Evolutionary conservation across 2,888 invertebrate genomes (phyloP).

Genomic region (Myopa tessellatipennis): DNA sequence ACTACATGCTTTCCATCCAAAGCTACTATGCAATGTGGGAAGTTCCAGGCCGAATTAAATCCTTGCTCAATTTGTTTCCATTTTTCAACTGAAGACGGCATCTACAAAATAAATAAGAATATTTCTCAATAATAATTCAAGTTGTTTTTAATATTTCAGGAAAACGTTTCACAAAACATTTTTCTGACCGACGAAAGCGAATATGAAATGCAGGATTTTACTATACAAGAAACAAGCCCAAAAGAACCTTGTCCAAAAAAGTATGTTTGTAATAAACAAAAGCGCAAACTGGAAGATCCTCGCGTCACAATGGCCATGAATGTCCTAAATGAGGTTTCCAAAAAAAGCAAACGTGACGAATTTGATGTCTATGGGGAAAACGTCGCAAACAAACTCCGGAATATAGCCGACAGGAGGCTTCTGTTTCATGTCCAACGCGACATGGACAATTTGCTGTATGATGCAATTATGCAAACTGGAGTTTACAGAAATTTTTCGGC

Average conservation of each 20-base stretch:
- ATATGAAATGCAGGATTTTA: background rate
- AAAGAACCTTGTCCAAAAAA: background rate
- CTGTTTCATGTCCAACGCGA: slow-evolving; percentile 1
- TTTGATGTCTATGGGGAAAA: background rate
- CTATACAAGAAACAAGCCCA: background rate
- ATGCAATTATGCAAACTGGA: background rate
- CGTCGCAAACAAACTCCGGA: background rate
- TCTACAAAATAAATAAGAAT: background rate
- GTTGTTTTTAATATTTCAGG: background rate
- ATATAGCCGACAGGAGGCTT: background rate
- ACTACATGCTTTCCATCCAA: too few relatives aligned
- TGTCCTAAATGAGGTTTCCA: background rate
- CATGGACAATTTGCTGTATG: background rate
- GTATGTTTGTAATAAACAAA: too few relatives aligned
- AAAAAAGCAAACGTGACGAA: background rate
- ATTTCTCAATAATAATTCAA: background rate
- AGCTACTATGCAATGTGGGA: background rate
- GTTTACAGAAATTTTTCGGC: too few relatives aligned
- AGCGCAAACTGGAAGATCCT: background rate
- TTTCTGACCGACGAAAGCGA: background rate
- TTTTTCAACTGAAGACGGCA: background rate
- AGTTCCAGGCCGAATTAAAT: background rate
- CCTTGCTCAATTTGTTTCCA: slow-evolving; percentile 1
- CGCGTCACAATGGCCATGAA: slow-evolving; percentile 1
- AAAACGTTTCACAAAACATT: background rate